A percentile compares a stretch with the other conserved stretches of the same genome.
Conservation (phyloP, 1,140 invertebrate genomes). For the Bombus pyrosoma region DNA sequence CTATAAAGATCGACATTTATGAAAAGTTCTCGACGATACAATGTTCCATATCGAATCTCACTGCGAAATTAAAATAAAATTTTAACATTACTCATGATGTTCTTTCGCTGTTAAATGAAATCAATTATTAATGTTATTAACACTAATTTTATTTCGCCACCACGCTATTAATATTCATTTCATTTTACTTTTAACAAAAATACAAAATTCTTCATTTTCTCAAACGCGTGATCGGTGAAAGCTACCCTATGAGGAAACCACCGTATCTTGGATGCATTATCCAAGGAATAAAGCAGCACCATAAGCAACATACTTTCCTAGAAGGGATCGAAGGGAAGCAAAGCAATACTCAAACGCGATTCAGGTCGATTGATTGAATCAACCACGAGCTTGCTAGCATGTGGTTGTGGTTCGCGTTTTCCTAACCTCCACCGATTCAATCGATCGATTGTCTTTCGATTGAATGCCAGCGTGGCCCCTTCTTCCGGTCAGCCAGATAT, state of each 20-base stretch:
- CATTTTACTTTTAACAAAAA: not conserved
- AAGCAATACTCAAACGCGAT: slow-evolving; percentile 7
- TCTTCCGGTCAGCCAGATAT: slow-evolving; percentile 41
- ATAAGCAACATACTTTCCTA: not conserved
- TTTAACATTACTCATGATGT: too few species aligned
- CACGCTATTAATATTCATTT: too few species aligned
- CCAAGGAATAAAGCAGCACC: not conserved
- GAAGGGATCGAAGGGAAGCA: not conserved
- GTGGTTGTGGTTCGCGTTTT: slow-evolving; percentile 44
- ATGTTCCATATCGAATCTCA: too few species aligned
- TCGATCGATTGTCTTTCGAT: slow-evolving; percentile 63
- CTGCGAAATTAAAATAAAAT: too few species aligned
- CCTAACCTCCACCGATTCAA: slow-evolving; percentile 63
- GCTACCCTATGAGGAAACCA: not conserved
- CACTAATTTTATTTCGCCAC: too few species aligned
- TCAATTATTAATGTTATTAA: too few species aligned
- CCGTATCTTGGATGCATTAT: not conserved
- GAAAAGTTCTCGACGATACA: too few species aligned
- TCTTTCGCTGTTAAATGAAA: too few species aligned
- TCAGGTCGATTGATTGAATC: slow-evolving; percentile 55
- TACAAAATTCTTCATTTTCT: not conserved
- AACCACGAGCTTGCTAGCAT: slow-evolving; percentile 29
- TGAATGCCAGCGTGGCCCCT: slow-evolving; percentile 45
- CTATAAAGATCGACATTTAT: too few species aligned
- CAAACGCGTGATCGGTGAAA: not conserved